phyloP scores from a whole-genome alignment of 1,140 invertebrate species.

The Drosophila sp. region DNA sequence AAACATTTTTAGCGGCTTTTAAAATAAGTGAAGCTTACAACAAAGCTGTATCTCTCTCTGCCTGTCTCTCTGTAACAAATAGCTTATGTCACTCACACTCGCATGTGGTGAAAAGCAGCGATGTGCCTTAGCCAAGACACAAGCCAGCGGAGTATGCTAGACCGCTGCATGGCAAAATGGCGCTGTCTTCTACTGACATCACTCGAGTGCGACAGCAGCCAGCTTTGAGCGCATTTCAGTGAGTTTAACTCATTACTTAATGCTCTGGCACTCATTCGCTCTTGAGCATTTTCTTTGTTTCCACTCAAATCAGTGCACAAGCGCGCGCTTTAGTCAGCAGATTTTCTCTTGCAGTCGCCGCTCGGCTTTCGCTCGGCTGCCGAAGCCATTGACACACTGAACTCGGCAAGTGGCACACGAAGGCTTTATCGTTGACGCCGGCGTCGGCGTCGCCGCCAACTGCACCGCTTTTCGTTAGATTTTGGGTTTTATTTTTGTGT shows the following conservation, averaged over 20 bases:
- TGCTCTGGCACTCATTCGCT: conserved; percentile 24
- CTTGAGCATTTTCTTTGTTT: conserved; percentile 39
- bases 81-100: not conserved
- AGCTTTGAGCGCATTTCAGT: not conserved
- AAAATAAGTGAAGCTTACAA: conserved; percentile 23
- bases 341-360: conserved; percentile 42
- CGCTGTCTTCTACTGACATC: not conserved
- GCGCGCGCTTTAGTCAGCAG: conserved; percentile 60
- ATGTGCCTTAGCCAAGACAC: conserved; percentile 4
- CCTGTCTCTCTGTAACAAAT: not conserved
- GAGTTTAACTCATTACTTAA: not conserved
- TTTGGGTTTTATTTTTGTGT: conserved; percentile 16
- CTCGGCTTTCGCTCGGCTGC: conserved; percentile 18
- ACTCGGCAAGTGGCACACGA: conserved; percentile 50
- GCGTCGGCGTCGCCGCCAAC: conserved; percentile 38
- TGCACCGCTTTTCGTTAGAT: not conserved
- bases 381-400: conserved; percentile 73
- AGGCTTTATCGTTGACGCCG: conserved; percentile 18
- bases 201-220: too few species aligned
- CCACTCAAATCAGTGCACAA: conserved; percentile 56
- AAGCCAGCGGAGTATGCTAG: conserved; percentile 4
- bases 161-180: conserved; percentile 11
- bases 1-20: conserved; percentile 63
- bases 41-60: conserved; percentile 16
- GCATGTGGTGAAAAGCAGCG: conserved; percentile 38